These are phyloP conservation scores for Chloromyia formosa DNA, from an alignment of 2,888 invertebrate species.

Conservation along the genomic window DNA sequence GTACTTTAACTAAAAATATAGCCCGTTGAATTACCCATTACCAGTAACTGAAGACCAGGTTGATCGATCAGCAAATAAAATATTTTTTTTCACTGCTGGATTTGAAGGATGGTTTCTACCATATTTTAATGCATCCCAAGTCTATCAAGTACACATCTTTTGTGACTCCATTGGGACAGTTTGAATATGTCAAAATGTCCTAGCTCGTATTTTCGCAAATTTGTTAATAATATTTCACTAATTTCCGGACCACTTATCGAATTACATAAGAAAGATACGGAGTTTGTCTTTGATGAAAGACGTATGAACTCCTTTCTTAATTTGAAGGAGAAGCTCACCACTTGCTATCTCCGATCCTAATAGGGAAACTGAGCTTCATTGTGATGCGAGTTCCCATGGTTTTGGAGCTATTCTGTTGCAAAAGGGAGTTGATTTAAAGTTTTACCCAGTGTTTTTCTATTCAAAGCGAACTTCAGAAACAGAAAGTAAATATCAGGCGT, in stretches of 20 bases:
- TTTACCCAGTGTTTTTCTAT: slow-evolving; percentile 55
- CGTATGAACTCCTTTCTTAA: slow-evolving; percentile 41
- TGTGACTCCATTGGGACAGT: no score
- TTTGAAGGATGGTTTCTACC: slow-evolving; percentile 51
- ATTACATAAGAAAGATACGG: slow-evolving; percentile 48
- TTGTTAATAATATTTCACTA: slow-evolving; percentile 46
- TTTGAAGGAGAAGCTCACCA: slow-evolving; percentile 43
- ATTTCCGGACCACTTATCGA: slow-evolving; percentile 55
- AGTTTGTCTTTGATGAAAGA: slow-evolving; percentile 41
- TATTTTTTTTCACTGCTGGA: slow-evolving; percentile 51
- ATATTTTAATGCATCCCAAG: slow-evolving; percentile 48
- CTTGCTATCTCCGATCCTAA: slow-evolving; percentile 54
- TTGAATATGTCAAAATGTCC: no score
- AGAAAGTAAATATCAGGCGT: slow-evolving; percentile 53
- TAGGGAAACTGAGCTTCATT: slow-evolving; percentile 55
- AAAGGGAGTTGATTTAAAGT: slow-evolving; percentile 48
- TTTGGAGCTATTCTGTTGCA: slow-evolving; percentile 54
- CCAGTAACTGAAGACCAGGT: slow-evolving; percentile 50
- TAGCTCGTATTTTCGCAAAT: slow-evolving; percentile 48
- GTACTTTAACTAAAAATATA: slow-evolving; percentile 45
- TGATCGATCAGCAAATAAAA: slow-evolving; percentile 48
- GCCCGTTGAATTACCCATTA: slow-evolving; percentile 48
- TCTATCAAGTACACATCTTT: slow-evolving; percentile 50
- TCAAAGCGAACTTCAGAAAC: slow-evolving; percentile 53
- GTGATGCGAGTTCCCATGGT: slow-evolving; percentile 54